These are phyloP conservation scores for Phrynosoma platyrhinos DNA, from an alignment of 2,113 vertebrate species.

Conservation along the genomic window DNA sequence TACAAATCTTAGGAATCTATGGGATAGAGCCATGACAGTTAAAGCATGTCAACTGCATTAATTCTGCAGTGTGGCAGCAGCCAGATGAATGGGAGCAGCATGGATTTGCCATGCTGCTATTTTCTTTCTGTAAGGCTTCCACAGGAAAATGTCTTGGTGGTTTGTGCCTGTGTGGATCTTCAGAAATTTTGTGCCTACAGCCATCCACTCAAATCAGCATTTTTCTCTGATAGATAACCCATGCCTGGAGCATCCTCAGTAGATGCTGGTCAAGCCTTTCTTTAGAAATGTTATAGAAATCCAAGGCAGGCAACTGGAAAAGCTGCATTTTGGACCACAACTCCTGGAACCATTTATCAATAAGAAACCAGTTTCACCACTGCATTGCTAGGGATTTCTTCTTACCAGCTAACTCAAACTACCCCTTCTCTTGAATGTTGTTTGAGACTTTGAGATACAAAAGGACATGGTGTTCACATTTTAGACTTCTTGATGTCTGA, in stretches of 20 bases:
- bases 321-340: too few species aligned
- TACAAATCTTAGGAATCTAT: too few species aligned
- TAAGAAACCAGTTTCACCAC: background rate
- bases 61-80: too few species aligned
- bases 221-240: background rate
- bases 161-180: background rate
- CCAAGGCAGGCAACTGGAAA: background rate
- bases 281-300: background rate
- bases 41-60: too few species aligned
- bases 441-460: conserved; percentile 52
- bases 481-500: conserved; percentile 32
- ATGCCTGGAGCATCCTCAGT: background rate
- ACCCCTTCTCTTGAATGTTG: conserved; percentile 1
- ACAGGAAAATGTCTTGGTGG: background rate
- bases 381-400: background rate
- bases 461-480: conserved; percentile 38
- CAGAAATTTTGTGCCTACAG: background rate
- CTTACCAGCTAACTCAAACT: background rate
- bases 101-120: background rate
- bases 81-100: background rate
- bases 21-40: too few species aligned
- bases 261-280: background rate
- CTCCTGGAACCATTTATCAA: background rate
- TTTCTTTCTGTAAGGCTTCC: too few species aligned
- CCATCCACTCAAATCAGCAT: background rate